phyloP scores from a whole-genome alignment of 35 echinoderm and acorn worm species.

The Ophioderma brevispina region DNA sequence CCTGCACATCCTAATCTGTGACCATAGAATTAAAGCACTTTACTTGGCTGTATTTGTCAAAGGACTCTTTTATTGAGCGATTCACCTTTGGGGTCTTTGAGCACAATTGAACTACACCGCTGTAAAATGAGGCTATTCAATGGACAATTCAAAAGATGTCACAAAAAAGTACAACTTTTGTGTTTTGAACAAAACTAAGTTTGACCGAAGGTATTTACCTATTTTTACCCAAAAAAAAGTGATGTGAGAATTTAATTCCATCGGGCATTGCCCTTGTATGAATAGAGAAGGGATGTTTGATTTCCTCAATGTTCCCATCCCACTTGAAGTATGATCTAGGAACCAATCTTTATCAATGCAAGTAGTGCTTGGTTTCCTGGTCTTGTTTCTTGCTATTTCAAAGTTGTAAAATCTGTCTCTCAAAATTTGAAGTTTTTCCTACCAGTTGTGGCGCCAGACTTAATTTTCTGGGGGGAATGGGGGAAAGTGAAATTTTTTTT shows the following conservation, averaged over 20 bases:
- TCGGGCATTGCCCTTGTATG: background rate
- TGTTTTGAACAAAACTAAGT: background rate
- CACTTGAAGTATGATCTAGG: too few relatives aligned
- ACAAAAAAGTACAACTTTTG: conserved; percentile 5
- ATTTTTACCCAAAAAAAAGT: background rate
- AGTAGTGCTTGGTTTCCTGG: too few relatives aligned
- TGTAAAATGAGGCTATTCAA: background rate
- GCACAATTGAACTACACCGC: background rate
- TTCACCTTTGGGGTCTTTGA: background rate
- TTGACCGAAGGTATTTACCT: conserved; percentile 9
- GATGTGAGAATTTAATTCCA: background rate
- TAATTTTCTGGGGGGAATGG: too few relatives aligned
- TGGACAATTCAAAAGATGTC: background rate
- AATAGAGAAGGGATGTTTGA: background rate
- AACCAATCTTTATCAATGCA: too few relatives aligned
- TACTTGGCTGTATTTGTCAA: background rate
- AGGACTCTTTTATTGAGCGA: background rate
- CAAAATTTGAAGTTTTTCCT: too few relatives aligned
- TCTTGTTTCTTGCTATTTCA: too few relatives aligned
- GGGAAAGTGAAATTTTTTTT: too few relatives aligned
- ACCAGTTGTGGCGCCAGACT: too few relatives aligned
- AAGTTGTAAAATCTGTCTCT: too few relatives aligned
- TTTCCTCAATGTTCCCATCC: too few relatives aligned
- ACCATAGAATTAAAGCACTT: background rate
- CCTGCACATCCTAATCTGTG: background rate